phyloP scores from a whole-genome alignment of 2,113 vertebrate species.

The Hyperoodon ampullatus region DNA sequence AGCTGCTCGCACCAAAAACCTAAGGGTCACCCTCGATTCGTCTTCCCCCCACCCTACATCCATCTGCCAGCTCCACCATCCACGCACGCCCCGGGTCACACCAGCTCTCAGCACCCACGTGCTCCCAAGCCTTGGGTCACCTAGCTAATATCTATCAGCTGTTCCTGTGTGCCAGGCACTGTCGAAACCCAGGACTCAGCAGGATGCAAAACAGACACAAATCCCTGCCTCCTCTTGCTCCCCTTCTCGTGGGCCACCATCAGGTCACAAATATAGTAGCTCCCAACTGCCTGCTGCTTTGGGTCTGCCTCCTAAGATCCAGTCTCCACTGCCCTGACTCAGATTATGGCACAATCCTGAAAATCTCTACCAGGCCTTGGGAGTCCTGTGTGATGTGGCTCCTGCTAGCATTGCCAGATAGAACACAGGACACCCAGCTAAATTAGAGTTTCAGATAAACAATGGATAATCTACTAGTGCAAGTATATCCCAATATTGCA shows the following conservation, averaged over 20 bases:
- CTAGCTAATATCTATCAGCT: not conserved
- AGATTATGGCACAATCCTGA: rapidly evolving
- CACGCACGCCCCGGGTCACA: not conserved
- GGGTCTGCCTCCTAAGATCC: not conserved
- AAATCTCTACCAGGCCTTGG: not conserved
- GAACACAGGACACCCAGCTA: not conserved
- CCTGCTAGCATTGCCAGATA: not conserved
- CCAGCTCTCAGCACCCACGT: not conserved
- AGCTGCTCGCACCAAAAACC: not conserved
- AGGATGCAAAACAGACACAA: not conserved
- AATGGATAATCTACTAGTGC: too few relatives aligned
- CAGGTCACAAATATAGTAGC: rapidly evolving
- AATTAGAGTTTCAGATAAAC: not conserved
- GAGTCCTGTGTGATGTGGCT: rapidly evolving
- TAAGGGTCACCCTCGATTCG: not conserved
- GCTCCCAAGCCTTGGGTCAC: not conserved
- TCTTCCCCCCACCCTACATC: not conserved
- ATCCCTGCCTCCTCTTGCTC: not conserved
- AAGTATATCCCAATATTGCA: not conserved
- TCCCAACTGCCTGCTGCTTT: not conserved
- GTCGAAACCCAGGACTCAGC: not conserved
- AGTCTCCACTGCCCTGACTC: not conserved
- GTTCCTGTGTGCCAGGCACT: not conserved
- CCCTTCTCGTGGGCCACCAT: not conserved
- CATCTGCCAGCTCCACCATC: too few relatives aligned